phyloP scores from a whole-genome alignment of 1,140 invertebrate species.

The Papilio polyxenes region DNA sequence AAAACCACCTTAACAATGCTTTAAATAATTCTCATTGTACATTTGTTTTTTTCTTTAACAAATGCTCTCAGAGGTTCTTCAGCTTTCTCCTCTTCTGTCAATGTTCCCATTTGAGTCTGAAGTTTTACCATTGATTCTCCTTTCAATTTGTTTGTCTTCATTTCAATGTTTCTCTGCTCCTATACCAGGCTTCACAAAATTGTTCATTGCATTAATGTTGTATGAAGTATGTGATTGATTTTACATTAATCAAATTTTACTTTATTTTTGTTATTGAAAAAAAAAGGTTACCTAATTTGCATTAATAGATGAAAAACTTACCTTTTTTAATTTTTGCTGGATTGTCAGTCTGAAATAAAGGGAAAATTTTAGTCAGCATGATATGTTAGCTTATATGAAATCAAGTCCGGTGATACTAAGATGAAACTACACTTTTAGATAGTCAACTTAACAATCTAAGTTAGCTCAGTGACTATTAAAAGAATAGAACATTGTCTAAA shows the following conservation, averaged over 20 bases:
- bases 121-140: constrained; percentile 3
- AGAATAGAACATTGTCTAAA: constrained; percentile 36
- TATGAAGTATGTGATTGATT: constrained; percentile 9
- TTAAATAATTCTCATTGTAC: constrained; percentile 32
- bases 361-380: constrained; percentile 37
- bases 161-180: constrained; percentile 28
- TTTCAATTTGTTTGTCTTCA: constrained; percentile 13
- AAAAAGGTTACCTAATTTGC: not conserved
- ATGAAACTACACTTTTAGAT: constrained; percentile 26
- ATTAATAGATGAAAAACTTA: constrained; percentile 55
- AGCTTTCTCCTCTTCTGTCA: constrained; percentile 29
- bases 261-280: not conserved
- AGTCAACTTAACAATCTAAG: constrained; percentile 34
- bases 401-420: constrained; percentile 29
- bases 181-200: constrained; percentile 36
- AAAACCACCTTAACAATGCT: constrained; percentile 35
- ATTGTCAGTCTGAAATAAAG: constrained; percentile 74
- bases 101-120: constrained; percentile 13
- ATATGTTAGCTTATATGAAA: constrained; percentile 42
- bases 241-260: constrained; percentile 4
- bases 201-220: constrained; percentile 19
- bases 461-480: constrained; percentile 39
- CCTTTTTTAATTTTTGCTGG: constrained; percentile 71
- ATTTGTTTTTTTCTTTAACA: constrained; percentile 35
- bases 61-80: constrained; percentile 28